Evolutionary conservation across 2,113 vertebrate species (phyloP).

Genomic region (Alouatta palliata): DNA sequence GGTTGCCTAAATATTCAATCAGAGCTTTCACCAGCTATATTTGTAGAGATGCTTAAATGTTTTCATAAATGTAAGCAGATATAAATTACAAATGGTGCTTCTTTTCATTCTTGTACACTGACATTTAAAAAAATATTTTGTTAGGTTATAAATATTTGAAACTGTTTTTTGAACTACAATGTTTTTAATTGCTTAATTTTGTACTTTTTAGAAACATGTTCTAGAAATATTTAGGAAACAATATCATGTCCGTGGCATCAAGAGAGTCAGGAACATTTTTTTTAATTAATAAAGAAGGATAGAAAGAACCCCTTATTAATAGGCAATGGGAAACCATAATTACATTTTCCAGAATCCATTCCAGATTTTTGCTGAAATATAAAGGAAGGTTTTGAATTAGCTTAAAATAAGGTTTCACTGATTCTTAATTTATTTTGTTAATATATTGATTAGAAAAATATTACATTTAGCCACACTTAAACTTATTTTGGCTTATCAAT

Average conservation of each 20-base stretch:
- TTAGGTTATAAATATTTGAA: background rate
- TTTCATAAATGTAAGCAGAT: background rate
- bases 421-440: conserved; percentile 15
- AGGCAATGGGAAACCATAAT: background rate
- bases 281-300: background rate
- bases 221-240: conserved; percentile 47
- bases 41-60: background rate
- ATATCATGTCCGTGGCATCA: background rate
- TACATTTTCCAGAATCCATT: background rate
- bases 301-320: background rate
- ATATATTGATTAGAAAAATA: conserved; percentile 33
- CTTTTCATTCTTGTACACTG: background rate
- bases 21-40: background rate
- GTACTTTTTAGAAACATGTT: background rate
- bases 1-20: conserved; percentile 32
- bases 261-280: background rate
- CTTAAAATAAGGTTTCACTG: conserved; percentile 27
- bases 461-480: background rate
- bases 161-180: background rate
- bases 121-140: background rate
- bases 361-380: background rate
- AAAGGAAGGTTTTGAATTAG: background rate
- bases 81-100: background rate
- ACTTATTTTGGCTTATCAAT: background rate
- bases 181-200: background rate